phyloP scores from a whole-genome alignment of 2,797 vertebrate genomes.

The Fistularia tabacaria region DNA sequence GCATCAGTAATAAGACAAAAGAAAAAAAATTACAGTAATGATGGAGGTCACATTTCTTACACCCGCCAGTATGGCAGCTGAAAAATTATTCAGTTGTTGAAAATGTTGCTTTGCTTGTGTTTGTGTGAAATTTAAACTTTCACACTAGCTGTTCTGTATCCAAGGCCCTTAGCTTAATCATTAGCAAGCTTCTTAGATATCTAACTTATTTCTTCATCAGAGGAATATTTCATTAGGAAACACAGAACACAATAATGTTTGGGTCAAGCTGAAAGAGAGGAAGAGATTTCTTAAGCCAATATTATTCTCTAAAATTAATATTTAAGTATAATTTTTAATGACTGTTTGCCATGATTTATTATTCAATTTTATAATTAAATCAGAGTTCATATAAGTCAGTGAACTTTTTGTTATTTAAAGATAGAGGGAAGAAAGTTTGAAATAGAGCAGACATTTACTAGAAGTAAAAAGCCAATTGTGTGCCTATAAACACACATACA shows the following conservation, averaged over 20 bases:
- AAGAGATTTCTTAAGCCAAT: not conserved
- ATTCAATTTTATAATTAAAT: not conserved
- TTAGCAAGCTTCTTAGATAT: not conserved
- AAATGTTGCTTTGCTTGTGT: conserved; percentile 8
- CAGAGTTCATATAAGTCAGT: not conserved
- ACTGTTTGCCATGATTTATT: conserved; percentile 11
- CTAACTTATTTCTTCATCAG: not conserved
- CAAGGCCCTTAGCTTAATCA: conserved; percentile 19
- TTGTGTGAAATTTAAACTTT: conserved; percentile 21
- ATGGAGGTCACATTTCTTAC: not conserved
- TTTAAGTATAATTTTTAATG: conserved; percentile 17
- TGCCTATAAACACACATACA: not conserved
- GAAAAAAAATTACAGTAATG: no score
- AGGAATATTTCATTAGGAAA: not conserved
- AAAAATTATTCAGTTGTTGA: conserved; percentile 9
- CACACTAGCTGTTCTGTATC: conserved; percentile 4
- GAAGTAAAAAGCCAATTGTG: conserved; percentile 1
- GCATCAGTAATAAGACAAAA: no score
- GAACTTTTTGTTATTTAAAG: not conserved
- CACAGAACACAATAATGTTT: conserved; percentile 3
- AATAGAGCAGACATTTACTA: not conserved
- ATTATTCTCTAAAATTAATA: conserved; percentile 30
- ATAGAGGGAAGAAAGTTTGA: not conserved
- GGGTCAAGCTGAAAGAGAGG: conserved; percentile 14
- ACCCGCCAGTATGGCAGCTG: conserved; percentile 1